Percentiles rank a stretch among this genome's conserved stretches.
Evolutionary conservation across 92 coral and sea anemone species (phyloP).

Genomic region (Zoanthus sociatus): DNA sequence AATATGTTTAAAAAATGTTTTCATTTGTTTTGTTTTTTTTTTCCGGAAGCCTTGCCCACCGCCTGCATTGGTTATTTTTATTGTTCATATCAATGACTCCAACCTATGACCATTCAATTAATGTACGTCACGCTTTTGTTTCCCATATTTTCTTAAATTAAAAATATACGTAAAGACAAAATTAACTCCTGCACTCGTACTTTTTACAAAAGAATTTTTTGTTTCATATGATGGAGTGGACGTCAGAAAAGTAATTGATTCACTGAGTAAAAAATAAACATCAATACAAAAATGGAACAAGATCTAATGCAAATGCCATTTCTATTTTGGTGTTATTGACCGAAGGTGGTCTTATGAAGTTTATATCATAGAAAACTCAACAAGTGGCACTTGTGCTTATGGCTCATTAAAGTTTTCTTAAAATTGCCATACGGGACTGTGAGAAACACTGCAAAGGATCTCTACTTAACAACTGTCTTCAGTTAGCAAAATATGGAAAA

Average conservation of each 20-base stretch:
- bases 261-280: neutral
- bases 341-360: slow-evolving; percentile 34
- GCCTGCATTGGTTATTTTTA: no score
- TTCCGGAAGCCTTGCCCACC: no score
- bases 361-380: neutral
- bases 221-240: neutral
- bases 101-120: neutral
- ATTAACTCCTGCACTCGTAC: neutral
- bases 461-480: neutral
- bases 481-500: slow-evolving; percentile 17
- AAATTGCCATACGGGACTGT: neutral
- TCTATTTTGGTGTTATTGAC: slow-evolving; percentile 17
- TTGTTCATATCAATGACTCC: neutral
- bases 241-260: neutral
- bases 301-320: neutral
- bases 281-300: neutral
- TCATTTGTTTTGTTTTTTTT: no score
- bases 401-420: neutral
- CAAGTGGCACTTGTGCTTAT: neutral
- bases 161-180: neutral
- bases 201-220: no score
- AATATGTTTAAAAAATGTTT: no score
- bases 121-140: neutral
- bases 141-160: neutral
- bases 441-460: neutral